Percentiles rank a stretch among this genome's conserved stretches.
Evolutionary conservation across 2,113 vertebrate species (phyloP).

Genomic region (Stegastes partitus): DNA sequence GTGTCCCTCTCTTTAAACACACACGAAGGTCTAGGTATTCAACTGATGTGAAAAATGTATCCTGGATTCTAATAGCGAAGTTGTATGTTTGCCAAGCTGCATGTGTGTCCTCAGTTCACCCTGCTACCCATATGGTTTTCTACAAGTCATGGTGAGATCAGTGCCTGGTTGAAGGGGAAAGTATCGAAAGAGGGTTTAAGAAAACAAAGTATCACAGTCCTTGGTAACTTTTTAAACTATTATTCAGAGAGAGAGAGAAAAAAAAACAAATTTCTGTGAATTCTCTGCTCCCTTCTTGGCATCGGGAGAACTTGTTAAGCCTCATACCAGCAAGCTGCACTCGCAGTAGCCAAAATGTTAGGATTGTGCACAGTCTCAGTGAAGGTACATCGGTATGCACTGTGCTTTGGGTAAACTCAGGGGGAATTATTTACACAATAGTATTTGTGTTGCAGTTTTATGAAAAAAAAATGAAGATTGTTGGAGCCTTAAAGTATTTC

Average conservation of each 20-base stretch:
- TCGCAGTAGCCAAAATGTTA: conserved; percentile 67
- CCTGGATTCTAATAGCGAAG: conserved; percentile 86
- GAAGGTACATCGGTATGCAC: conserved; percentile 59
- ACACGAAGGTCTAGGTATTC: conserved; percentile 77
- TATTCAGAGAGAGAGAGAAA: conserved; percentile 52
- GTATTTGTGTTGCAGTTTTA: conserved; percentile 61
- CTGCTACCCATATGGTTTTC: conserved; percentile 86
- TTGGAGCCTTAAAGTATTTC: conserved; percentile 34
- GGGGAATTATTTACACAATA: conserved; percentile 67
- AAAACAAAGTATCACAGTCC: conserved; percentile 32
- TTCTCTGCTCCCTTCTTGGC: conserved; percentile 68
- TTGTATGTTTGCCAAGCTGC: conserved; percentile 86
- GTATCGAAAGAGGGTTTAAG: conserved; percentile 75
- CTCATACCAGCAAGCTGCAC: conserved; percentile 67
- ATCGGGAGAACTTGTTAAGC: conserved; percentile 56
- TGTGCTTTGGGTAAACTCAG: conserved; percentile 57
- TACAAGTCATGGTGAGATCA: conserved; percentile 83
- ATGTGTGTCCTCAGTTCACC: conserved; percentile 86
- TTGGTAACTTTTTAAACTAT: conserved; percentile 68
- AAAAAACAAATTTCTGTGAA: conserved; percentile 45
- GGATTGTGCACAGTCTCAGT: conserved; percentile 53
- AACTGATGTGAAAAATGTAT: conserved; percentile 85
- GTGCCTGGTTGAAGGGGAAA: conserved; percentile 71
- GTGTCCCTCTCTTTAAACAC: conserved; percentile 72
- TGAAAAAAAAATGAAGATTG: conserved; percentile 51